Evolutionary conservation across 2,113 vertebrate species (phyloP).

Genomic region (Ciconia maguari): DNA sequence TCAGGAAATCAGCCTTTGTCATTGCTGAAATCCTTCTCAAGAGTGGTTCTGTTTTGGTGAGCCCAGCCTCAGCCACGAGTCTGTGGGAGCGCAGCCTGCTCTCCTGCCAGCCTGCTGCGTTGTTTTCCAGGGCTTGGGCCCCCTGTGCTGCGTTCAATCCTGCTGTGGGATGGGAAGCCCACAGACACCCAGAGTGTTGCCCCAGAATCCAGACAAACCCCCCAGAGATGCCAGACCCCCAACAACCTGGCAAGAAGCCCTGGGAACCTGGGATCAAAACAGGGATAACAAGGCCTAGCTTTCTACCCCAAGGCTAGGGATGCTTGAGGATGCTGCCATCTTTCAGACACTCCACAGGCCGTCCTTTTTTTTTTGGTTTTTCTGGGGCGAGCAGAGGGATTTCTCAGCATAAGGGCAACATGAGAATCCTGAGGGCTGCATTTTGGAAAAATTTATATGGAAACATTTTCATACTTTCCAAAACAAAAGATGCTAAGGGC

Average conservation of each 20-base stretch:
- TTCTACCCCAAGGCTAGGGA: neutral
- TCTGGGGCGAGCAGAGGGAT: neutral
- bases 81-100: neutral
- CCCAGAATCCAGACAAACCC: conserved; percentile 2
- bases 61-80: neutral
- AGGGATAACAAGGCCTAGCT: neutral
- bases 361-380: neutral
- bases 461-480: conserved; percentile 56
- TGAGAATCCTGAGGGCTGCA: neutral
- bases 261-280: conserved; percentile 33
- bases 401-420: neutral
- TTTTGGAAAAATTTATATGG: conserved; percentile 30
- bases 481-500: conserved; percentile 28
- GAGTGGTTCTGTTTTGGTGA: neutral
- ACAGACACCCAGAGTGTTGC: neutral
- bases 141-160: neutral
- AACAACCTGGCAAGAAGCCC: conserved; percentile 25
- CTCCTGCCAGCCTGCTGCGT: neutral
- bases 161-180: neutral
- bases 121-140: neutral
- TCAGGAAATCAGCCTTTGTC: neutral
- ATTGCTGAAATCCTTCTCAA: neutral
- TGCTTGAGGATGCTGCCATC: conserved; percentile 27
- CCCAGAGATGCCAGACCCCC: conserved; percentile 19
- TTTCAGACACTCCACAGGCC: neutral